Conservation (phyloP, 2,888 invertebrate genomes). For the Epsilonema sp. region DNA sequence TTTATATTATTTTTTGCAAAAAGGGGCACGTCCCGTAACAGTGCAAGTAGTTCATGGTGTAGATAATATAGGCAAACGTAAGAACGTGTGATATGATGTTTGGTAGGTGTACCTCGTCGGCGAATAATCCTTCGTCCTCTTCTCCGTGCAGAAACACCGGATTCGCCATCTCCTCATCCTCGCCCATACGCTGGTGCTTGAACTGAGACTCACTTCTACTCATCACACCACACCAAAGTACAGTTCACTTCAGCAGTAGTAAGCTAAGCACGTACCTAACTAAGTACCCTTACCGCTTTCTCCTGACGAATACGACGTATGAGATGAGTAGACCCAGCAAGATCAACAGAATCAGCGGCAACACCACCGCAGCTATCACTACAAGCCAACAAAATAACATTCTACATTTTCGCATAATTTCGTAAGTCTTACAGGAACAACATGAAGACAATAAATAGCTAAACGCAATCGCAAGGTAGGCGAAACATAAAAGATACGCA, state of each 20-base stretch:
- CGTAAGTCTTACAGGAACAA: too few species aligned
- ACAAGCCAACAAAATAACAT: too few species aligned
- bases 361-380: constrained; percentile 1
- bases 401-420: too few species aligned
- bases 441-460: too few species aligned
- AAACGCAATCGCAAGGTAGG: not conserved
- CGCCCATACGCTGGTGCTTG: constrained; percentile 5
- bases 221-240: not conserved
- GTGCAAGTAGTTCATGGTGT: too few species aligned
- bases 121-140: constrained; percentile 1
- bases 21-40: too few species aligned
- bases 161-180: constrained; percentile 5
- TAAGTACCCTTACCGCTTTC: not conserved
- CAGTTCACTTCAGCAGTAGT: not conserved
- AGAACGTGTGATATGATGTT: not conserved
- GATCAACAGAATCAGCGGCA: constrained; percentile 1
- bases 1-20: too few species aligned
- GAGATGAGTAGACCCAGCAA: not conserved
- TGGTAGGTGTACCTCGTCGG: too few species aligned
- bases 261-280: too few species aligned
- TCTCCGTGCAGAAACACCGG: constrained; percentile 6
- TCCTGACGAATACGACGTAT: not conserved
- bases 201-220: constrained; percentile 1
- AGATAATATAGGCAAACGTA: not conserved
- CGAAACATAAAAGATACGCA: not conserved